Evolutionary conservation across 2,113 vertebrate genomes (phyloP).

Genomic region (Aldabrachelys gigantea): DNA sequence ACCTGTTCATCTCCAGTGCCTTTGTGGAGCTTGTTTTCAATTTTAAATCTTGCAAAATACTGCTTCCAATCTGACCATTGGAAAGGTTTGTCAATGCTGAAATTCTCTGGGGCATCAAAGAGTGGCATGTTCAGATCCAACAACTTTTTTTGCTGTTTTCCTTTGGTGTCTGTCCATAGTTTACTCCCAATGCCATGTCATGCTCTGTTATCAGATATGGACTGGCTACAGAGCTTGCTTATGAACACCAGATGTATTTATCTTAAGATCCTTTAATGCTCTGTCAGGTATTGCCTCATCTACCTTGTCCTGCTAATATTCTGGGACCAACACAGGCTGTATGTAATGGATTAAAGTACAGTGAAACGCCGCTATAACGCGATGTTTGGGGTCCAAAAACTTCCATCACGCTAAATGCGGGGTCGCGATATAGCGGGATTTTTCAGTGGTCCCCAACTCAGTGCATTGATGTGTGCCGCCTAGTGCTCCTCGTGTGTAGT

Average conservation of each 20-base stretch:
- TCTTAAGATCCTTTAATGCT: neutral
- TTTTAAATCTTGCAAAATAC: neutral
- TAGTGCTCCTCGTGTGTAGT: no score
- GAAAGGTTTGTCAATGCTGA: neutral
- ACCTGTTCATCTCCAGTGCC: neutral
- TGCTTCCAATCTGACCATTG: neutral
- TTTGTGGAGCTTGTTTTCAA: neutral
- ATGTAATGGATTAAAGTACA: neutral
- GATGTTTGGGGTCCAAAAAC: no score
- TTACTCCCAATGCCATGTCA: neutral
- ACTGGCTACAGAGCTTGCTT: neutral
- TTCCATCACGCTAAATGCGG: no score
- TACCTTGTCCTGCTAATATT: neutral
- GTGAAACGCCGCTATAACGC: no score
- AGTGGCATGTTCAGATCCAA: neutral
- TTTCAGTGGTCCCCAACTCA: no score
- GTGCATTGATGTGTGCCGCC: no score
- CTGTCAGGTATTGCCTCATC: neutral
- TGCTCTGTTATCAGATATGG: neutral
- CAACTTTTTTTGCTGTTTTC: neutral
- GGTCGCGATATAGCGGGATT: no score
- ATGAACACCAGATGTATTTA: neutral
- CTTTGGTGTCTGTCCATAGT: neutral
- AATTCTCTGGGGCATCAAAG: neutral
- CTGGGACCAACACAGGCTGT: neutral